These are phyloP conservation scores for Meganola albula DNA, from an alignment of 2,888 invertebrate species.

Conservation along the genomic window DNA sequence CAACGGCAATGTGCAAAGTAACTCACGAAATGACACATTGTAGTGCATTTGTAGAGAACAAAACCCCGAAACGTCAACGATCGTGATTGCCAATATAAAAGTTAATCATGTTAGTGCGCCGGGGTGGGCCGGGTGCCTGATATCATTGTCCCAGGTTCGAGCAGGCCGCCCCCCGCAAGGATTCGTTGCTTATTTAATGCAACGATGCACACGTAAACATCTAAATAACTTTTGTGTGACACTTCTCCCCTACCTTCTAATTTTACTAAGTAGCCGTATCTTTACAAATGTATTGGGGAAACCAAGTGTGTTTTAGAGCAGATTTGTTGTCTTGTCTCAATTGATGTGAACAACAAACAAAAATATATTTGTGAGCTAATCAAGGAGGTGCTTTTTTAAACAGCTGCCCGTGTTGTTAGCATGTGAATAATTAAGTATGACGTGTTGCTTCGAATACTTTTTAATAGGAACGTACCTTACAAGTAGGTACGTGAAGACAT, in stretches of 20 bases:
- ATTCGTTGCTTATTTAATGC: conserved; percentile 77
- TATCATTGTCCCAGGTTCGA: conserved; percentile 64
- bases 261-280: conserved; percentile 76
- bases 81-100: conserved; percentile 60
- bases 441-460: too few species aligned
- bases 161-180: conserved; percentile 57
- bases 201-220: conserved; percentile 77
- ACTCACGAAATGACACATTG: conserved; percentile 21
- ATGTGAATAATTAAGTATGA: neutral
- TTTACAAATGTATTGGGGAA: conserved; percentile 67
- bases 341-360: conserved; percentile 20
- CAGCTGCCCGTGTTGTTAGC: conserved; percentile 3
- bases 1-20: conserved; percentile 6
- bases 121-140: conserved; percentile 63
- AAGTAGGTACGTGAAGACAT: too few species aligned
- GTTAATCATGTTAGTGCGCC: conserved; percentile 62
- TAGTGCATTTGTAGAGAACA: conserved; percentile 29
- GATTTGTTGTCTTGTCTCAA: conserved; percentile 43
- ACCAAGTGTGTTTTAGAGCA: conserved; percentile 53
- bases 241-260: conserved; percentile 72
- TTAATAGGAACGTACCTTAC: too few species aligned
- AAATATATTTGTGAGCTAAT: conserved; percentile 12
- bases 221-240: conserved; percentile 77
- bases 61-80: conserved; percentile 39
- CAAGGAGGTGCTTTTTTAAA: conserved; percentile 10